Base-by-base conservation (phyloP, 2,797 vertebrate genomes). In the Epinephelus coioides region DNA sequence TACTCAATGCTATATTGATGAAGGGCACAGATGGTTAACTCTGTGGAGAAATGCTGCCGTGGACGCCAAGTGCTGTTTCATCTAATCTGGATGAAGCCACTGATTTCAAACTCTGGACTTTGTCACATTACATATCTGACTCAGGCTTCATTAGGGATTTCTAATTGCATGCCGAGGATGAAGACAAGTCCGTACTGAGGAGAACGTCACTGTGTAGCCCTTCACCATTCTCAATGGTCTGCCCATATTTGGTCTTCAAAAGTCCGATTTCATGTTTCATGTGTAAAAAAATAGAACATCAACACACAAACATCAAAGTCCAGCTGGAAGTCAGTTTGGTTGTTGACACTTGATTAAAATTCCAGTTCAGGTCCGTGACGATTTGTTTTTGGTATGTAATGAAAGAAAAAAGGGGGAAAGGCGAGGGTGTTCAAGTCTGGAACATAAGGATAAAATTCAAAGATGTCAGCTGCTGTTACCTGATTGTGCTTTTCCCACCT, bases 301-400 rank as follows among this genome's bases (percentile, higher is more conserved):
- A 50, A 78, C 56, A 74, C 40, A 50, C 14, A 76, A 56, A 78
- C 21, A 38, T 44, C 30, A 30, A 71, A 61, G 53, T 74, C 79
- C 69, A 79, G 66, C 54, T 66, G 65, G 38, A 86, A 72, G 68
- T 82, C 51, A 6, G 30, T 71, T 69, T 78, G 43, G 73, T 53
- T 53, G 44, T 38, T 1, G n/a, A 34, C n/a, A 21, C n/a, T 51
- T 27, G 4, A 49, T 68, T 63, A 21, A 73, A 50, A 62, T 69
- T 90, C 79, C 82, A 87, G 78, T 72, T 85, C n/a, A 85, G 64
- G 64, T 89, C 60, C 27, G 14, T 60, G 3, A 55, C 30, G 11
- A 27, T 55, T 78, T 25, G 5, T 70, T 89, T 93, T 91, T 92
- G 89, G 91, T 91, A 75, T 85, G 80, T 69, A 86, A 79, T 85